Evolutionary conservation across 2,888 invertebrate species (phyloP).

Genomic region (Pterostichus niger): DNA sequence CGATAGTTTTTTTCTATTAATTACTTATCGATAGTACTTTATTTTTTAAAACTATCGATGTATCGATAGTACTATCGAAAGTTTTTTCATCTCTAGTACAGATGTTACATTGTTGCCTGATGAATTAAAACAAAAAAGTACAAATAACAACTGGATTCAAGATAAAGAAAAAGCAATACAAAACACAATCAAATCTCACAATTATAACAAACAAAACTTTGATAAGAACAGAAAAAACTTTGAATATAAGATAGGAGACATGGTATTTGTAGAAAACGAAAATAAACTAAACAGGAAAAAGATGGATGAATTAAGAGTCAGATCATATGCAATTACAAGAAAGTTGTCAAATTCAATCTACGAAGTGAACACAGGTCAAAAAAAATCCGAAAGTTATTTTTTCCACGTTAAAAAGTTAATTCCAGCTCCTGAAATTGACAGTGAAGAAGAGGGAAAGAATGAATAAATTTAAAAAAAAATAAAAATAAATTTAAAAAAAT

Average conservation of each 20-base stretch:
- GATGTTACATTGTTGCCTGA: constrained; percentile 2
- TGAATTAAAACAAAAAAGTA: background rate
- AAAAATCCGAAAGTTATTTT: background rate
- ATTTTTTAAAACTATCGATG: too few relatives aligned
- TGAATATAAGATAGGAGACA: background rate
- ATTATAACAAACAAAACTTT: background rate
- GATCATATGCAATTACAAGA: too few relatives aligned
- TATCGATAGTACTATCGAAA: too few relatives aligned
- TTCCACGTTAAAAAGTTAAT: too few relatives aligned
- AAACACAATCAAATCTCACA: background rate
- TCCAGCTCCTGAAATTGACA: constrained; percentile 7
- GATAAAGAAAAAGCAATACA: background rate
- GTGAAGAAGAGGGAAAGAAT: background rate
- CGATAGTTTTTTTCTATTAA: too few relatives aligned
- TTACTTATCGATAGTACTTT: too few relatives aligned
- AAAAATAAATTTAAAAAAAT: too few relatives aligned
- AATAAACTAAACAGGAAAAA: too few relatives aligned
- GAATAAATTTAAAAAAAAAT: background rate
- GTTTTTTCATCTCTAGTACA: too few relatives aligned
- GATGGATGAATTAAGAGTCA: too few relatives aligned
- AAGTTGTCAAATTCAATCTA: background rate
- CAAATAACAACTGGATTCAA: background rate
- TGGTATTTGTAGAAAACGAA: too few relatives aligned
- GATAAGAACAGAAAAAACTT: background rate
- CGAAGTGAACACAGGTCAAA: too few relatives aligned